Evolutionary conservation across 2,797 vertebrate genomes (phyloP), one percentile per base, ranked within the genome.

Genomic region (Clarias pachynema): DNA sequence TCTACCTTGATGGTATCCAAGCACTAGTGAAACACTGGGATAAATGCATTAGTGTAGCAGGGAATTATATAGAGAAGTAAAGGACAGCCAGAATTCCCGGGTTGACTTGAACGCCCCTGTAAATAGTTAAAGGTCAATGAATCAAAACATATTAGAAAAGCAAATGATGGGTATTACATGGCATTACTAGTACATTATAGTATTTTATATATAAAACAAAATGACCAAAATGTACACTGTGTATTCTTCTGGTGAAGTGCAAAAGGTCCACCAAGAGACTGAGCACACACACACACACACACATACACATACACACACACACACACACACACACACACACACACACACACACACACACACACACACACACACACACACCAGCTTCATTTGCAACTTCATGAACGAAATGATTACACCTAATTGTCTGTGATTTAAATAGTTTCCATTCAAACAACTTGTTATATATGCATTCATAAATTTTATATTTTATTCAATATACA

Each of bases 331-430:
- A 34, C 4, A 26, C 24, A 26, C 44, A 29, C 72, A 53, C 72
- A 29, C 72, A 74, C 49, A 74, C 72, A 73, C 37, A 72, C 37
- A 72, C 70, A 56, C 49, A 56, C 44, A 56, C 72, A 29, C 63
- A 65, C 63, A 65, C 63, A 65, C 14, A 26, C 49, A 75, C 49
- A 56, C 7, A 22, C 2, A 29, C 63, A 62, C 60, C 24, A 62
- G 24, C 2, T 20, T 29, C n/a, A 15, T 9, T 4, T 53, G n/a
- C n/a, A 74, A n/a, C 26, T 53, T 53, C 24, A 73, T n/a, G 22
- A 12, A 49, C 24, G 8, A 59, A 31, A 29, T 75, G 3, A 31
- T n/a, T 75, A 29, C 16, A 75, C 26, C 1, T 31, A 22, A 22
- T 77, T 24, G 26, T 75, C 49, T 20, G 26, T 57, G 26, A 75